These are phyloP conservation scores for Leptinotarsa rubiginosa DNA, from an alignment of 2,888 invertebrate genomes.

Conservation along the genomic window DNA sequence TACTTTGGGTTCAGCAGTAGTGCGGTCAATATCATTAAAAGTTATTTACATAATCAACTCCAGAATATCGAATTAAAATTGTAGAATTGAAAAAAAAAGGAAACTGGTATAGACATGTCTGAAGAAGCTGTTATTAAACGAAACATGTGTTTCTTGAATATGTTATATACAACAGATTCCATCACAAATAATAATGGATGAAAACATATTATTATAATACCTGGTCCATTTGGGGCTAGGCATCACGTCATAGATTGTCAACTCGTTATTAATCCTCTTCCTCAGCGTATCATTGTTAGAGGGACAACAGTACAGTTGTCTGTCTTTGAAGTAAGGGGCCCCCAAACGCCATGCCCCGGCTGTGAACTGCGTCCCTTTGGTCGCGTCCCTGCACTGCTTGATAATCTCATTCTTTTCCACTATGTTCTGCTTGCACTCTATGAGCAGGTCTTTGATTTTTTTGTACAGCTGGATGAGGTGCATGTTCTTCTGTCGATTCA, in stretches of 20 bases:
- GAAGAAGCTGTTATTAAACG: too few species aligned
- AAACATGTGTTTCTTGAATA: too few species aligned
- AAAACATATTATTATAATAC: not conserved
- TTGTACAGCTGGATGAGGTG: slow-evolving; percentile 52
- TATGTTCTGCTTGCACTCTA: slow-evolving; percentile 48
- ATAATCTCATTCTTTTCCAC: slow-evolving; percentile 39
- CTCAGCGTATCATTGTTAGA: slow-evolving; percentile 69
- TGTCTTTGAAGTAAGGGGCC: slow-evolving; percentile 78
- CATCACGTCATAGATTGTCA: slow-evolving; percentile 53
- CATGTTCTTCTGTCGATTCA: slow-evolving; percentile 54
- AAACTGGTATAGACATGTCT: too few species aligned
- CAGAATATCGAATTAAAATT: too few species aligned
- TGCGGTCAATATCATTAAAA: too few species aligned
- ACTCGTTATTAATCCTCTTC: slow-evolving; percentile 57
- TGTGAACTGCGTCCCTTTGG: slow-evolving; percentile 17
- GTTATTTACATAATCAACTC: too few species aligned
- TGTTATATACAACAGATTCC: too few species aligned
- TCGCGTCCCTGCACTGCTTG: slow-evolving; percentile 20
- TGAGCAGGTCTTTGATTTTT: slow-evolving; percentile 50
- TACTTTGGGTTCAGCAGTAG: too few species aligned
- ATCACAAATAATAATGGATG: too few species aligned
- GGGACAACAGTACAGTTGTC: slow-evolving; percentile 68
- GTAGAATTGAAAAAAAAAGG: too few species aligned
- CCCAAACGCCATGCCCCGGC: slow-evolving; percentile 59
- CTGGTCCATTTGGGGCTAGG: slow-evolving; percentile 60